These are phyloP conservation scores for Papilio glaucus DNA, from an alignment of 1,140 invertebrate genomes.

Conservation along the genomic window DNA sequence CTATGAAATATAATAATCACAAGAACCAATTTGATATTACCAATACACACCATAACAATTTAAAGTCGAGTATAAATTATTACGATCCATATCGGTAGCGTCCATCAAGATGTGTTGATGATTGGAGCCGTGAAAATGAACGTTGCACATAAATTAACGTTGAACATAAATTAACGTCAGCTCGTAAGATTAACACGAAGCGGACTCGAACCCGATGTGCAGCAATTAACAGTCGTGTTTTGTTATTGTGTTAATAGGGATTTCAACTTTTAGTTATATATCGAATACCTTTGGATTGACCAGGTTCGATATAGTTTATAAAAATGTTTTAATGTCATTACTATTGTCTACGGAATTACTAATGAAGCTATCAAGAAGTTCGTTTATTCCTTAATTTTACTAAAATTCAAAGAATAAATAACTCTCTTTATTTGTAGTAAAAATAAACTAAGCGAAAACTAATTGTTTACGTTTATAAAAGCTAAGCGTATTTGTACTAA, in stretches of 20 bases:
- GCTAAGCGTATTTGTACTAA: not conserved
- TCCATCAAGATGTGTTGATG: conserved; percentile 1
- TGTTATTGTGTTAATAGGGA: too few relatives aligned
- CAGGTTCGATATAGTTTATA: too few relatives aligned
- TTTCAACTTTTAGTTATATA: too few relatives aligned
- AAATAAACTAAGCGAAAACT: not conserved
- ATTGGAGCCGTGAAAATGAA: conserved; percentile 1
- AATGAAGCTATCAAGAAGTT: too few relatives aligned
- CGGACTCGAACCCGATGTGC: too few relatives aligned
- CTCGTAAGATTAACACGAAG: too few relatives aligned
- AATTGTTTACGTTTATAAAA: not conserved
- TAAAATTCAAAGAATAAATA: not conserved
- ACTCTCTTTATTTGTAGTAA: not conserved
- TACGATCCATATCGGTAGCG: not conserved
- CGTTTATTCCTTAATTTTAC: not conserved
- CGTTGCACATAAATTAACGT: conserved; percentile 12
- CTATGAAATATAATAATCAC: not conserved
- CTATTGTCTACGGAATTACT: too few relatives aligned
- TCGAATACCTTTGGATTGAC: too few relatives aligned
- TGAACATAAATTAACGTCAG: not conserved
- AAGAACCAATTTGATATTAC: not conserved
- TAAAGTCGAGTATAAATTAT: not conserved
- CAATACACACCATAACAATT: not conserved
- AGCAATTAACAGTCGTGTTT: too few relatives aligned
- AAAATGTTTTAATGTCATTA: too few relatives aligned